Evolutionary conservation across 2,797 vertebrate species (phyloP).

Genomic region (Thaleichthys pacificus): DNA sequence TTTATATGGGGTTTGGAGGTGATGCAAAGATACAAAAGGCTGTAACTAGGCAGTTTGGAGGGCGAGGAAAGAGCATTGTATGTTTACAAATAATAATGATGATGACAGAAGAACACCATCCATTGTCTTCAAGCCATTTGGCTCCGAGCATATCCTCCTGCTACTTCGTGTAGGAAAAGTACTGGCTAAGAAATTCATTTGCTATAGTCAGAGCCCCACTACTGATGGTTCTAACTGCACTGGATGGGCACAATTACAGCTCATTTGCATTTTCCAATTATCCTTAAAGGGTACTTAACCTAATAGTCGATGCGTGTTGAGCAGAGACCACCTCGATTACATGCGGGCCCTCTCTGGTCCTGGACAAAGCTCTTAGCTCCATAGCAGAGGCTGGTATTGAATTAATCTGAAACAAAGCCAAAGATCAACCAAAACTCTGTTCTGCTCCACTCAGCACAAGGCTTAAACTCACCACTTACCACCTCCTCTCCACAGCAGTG

Average conservation of each 20-base stretch:
- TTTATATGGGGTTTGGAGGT: too few species aligned
- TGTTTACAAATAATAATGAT: too few species aligned
- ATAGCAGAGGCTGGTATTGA: conserved; percentile 8
- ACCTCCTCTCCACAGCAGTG: background rate
- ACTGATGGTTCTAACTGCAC: conserved; percentile 43
- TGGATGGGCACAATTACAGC: conserved; percentile 46
- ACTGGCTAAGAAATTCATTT: conserved; percentile 47
- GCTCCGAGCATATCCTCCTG: too few species aligned
- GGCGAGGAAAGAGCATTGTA: too few species aligned
- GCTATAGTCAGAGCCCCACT: conserved; percentile 45
- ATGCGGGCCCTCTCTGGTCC: background rate
- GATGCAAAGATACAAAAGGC: too few species aligned
- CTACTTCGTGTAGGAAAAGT: conserved; percentile 20
- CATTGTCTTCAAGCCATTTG: background rate
- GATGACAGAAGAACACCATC: too few species aligned
- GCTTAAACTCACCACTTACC: background rate
- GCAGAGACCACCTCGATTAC: conserved; percentile 53
- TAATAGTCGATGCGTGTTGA: conserved; percentile 55
- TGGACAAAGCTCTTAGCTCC: conserved; percentile 12
- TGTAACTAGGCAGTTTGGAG: too few species aligned
- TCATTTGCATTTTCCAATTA: conserved; percentile 64
- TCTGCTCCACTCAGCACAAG: conserved; percentile 1
- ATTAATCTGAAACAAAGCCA: conserved; percentile 10
- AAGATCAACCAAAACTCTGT: conserved; percentile 7
- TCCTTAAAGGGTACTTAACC: conserved; percentile 63